Evolutionary conservation across 2,888 invertebrate species (phyloP), one percentile per base, ranked within the genome.

Genomic region (Falcaria lacertinaria): DNA sequence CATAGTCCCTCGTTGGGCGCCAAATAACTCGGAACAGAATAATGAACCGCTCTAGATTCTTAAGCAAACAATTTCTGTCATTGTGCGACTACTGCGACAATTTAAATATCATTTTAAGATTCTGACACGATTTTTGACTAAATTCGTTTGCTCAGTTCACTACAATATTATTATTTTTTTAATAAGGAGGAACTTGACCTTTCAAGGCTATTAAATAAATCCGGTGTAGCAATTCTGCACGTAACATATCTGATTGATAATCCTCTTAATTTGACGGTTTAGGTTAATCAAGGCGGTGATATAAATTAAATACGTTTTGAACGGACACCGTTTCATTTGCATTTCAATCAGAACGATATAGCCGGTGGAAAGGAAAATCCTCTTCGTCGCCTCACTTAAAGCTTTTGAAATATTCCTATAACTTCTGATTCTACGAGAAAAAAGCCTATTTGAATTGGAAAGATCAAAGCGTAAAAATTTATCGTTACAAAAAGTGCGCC

Each of bases 381-480:
- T 79, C 80, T 80, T 74, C 72, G 79, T 79, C 85, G 82, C 83
- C 80, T 86, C 80, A 83, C 82, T 85, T 86, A 80, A 82, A 82
- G 85, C 85, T 83, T 85, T 85, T 81, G 78, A 86, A 87, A 88
- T 88, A 86, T 87, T 86, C 86, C 81, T 82, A 86, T 87, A 87
- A 88, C 81, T 87, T 86, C 73, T 81, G 85, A 85, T 79, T 80
- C 80, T 74, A 80, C 73, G 77, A 73, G 72, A 80, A 82, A 81
- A 86, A 86, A 82, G 82, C 86, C 84, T 83, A 86, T 87, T 88
- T 86, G 86, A 87, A 87, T 86, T 86, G 86, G 79, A 85, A 86
- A 88, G 87, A 86, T 88, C 87, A 87, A 86, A 87, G 85, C 79
- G 80, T 84, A 79, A 85, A 86, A 87, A 86, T 82, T 86, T 85